A percentile compares a stretch with the other conserved stretches of the same genome.
Evolutionary conservation across 2,888 invertebrate genomes (phyloP).

Genomic region (Tachina fera): DNA sequence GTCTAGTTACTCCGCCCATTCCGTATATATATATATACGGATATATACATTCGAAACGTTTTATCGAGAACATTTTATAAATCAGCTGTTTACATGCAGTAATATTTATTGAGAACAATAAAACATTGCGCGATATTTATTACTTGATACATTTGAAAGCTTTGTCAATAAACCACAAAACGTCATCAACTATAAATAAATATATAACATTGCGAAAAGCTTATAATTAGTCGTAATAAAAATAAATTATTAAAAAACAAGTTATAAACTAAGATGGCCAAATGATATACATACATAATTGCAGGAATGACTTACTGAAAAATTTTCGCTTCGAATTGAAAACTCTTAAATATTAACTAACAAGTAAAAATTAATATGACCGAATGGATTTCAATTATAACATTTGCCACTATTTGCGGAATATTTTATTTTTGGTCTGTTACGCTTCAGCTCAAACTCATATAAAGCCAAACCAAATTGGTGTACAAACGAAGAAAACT

Average conservation of each 20-base stretch:
- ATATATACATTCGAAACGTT: too few relatives aligned
- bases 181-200: background rate
- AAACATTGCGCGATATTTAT: background rate
- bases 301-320: constrained; percentile 34
- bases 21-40: too few relatives aligned
- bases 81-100: background rate
- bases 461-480: constrained; percentile 84
- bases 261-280: background rate
- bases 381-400: constrained; percentile 37
- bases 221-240: constrained; percentile 24
- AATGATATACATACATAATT: constrained; percentile 25
- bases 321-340: background rate
- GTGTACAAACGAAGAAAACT: constrained; percentile 82
- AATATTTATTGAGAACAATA: constrained; percentile 65
- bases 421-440: constrained; percentile 60
- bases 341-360: background rate
- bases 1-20: too few relatives aligned
- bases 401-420: constrained; percentile 47
- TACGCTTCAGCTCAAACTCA: constrained; percentile 81
- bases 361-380: constrained; percentile 35
- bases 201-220: constrained; percentile 61
- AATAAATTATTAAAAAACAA: background rate
- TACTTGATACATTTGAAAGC: background rate
- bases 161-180: background rate
- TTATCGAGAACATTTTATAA: too few relatives aligned